Evolutionary conservation across 2,888 invertebrate genomes (phyloP).

Genomic region (Labia minor): DNA sequence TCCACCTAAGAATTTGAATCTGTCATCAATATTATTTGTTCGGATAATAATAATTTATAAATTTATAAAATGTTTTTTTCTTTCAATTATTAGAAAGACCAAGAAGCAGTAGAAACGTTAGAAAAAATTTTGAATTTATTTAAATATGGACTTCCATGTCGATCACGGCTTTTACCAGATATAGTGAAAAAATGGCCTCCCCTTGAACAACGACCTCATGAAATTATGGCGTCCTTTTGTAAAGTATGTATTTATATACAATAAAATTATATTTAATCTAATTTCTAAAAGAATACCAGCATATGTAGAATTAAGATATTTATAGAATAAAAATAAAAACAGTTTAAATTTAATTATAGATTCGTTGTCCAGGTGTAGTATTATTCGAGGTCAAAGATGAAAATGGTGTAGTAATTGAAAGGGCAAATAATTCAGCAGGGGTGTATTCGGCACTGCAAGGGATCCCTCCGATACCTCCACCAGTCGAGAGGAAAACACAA

Average conservation of each 20-base stretch:
- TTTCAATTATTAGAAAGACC: background rate
- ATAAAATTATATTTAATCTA: no score
- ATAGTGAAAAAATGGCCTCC: constrained; percentile 35
- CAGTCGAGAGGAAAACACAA: constrained; percentile 36
- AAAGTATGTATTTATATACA: constrained; percentile 38
- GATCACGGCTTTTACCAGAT: constrained; percentile 43
- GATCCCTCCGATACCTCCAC: constrained; percentile 38
- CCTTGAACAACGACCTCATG: constrained; percentile 40
- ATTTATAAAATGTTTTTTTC: no score
- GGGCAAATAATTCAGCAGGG: constrained; percentile 50
- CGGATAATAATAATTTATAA: no score
- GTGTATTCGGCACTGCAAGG: constrained; percentile 44
- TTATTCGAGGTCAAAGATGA: constrained; percentile 45
- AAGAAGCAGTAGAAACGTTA: background rate
- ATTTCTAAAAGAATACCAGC: background rate
- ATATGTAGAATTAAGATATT: background rate
- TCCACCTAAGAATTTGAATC: no score
- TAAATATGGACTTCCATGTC: constrained; percentile 47
- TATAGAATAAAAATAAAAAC: no score
- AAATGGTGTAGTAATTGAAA: constrained; percentile 43
- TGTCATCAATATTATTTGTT: no score
- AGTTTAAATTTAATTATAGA: constrained; percentile 30
- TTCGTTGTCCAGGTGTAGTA: constrained; percentile 37
- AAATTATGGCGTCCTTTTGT: constrained; percentile 46
- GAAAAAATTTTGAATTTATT: constrained; percentile 36